phyloP scores from a whole-genome alignment of 2,888 invertebrate genomes.

The Nomada lathburiana region DNA sequence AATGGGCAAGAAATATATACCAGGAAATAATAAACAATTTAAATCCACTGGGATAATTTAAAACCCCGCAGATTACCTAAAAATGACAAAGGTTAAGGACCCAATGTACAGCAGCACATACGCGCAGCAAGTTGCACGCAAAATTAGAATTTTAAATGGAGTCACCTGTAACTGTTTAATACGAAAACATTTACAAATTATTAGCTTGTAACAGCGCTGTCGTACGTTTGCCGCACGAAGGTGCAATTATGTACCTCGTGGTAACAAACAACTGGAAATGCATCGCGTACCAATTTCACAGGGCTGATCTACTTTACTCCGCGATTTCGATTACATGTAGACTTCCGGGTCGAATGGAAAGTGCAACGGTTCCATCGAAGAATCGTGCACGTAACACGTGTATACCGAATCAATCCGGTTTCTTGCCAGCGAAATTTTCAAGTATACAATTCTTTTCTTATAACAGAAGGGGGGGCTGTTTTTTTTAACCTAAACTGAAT shows the following conservation, averaged over 20 bases:
- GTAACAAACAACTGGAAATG: slow-evolving; percentile 8
- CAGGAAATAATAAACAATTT: too few species aligned
- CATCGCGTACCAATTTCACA: neutral
- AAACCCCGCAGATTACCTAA: too few species aligned
- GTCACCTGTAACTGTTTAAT: slow-evolving; percentile 6
- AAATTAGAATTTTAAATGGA: slow-evolving; percentile 48
- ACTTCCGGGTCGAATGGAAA: neutral
- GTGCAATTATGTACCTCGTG: slow-evolving; percentile 6
- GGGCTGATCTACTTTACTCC: neutral
- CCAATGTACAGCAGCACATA: neutral
- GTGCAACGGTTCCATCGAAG: neutral
- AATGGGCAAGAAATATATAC: too few species aligned
- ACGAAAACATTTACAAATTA: slow-evolving; percentile 38
- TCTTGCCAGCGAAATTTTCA: neutral
- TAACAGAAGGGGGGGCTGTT: too few species aligned
- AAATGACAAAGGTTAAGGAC: neutral
- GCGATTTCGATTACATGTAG: slow-evolving; percentile 9
- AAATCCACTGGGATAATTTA: too few species aligned
- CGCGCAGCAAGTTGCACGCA: slow-evolving; percentile 5
- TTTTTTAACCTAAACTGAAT: too few species aligned
- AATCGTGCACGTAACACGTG: neutral
- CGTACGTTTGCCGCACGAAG: slow-evolving; percentile 21
- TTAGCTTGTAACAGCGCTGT: neutral
- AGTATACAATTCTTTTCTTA: too few species aligned
- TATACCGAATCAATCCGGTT: neutral